phyloP scores from a whole-genome alignment of 2,113 vertebrate genomes.

The Psophia crepitans region DNA sequence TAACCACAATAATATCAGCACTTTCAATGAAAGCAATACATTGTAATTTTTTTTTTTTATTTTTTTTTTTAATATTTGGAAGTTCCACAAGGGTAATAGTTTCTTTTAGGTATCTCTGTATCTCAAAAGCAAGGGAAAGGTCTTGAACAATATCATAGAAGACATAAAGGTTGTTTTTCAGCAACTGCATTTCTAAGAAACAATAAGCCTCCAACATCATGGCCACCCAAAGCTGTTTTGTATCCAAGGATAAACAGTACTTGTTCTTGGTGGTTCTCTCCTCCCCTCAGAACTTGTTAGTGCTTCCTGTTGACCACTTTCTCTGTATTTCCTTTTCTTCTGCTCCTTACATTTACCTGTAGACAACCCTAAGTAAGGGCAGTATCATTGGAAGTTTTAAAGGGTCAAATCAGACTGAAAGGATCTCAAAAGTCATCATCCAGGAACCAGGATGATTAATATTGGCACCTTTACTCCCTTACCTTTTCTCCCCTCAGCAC shows the following conservation, averaged over 20 bases:
- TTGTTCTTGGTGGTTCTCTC: background rate
- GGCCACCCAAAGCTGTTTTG: background rate
- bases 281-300: fast-evolving
- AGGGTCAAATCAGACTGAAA: background rate
- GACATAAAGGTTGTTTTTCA: background rate
- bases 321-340: background rate
- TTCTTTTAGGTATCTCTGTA: background rate
- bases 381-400: background rate
- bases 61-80: background rate
- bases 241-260: background rate
- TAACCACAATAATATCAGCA: background rate
- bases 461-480: background rate
- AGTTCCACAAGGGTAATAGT: background rate
- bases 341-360: background rate
- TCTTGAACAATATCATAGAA: background rate
- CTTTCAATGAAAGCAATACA: background rate
- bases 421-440: background rate
- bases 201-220: background rate
- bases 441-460: background rate
- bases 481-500: background rate
- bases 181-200: background rate
- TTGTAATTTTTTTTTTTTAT: background rate
- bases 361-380: background rate
- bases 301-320: background rate
- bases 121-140: background rate